Evolutionary conservation across 2,797 vertebrate species (phyloP), one percentile per base, ranked within the genome.

Genomic region (Bufotes viridis): DNA sequence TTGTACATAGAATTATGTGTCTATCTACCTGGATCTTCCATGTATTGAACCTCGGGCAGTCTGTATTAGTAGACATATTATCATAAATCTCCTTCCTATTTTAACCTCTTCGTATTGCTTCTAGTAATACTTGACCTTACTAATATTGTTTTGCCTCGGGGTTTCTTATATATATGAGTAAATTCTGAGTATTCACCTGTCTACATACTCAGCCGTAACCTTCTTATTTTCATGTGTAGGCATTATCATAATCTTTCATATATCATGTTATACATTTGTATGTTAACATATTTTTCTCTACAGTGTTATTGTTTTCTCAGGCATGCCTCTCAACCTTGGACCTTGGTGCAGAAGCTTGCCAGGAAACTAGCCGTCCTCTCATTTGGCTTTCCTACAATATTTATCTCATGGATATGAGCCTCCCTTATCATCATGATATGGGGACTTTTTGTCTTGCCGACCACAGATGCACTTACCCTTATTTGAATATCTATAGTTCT

Each of bases 181-280:
- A 74, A 29, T 69, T 29, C 26, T 29, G 5, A 74, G 70, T 17
- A 51, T 76, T 76, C 53, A 53, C 53, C 49, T 76, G 11, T 51
- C 12, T 51, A 51, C 72, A 76, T 76, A 53, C 2, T 8, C 42
- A 74, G 22, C 0, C 20, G 22, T 12, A 22, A 51, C 2, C 70
- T 49, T 42, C 49, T 6, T 51, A n/a, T 76, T 53, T 53, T 76
- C 20, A 53, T 76, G 22, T 76, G 49, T 53, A 5, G 6, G 3
- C 14, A 76, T 76, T 76, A n/a, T 76, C 20, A 76, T 76, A 76
- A 76, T 76, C 12, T 13, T 76, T 76, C 42, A 76, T 53, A 76
- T 76, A 76, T 53, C 53, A 76, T 13, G 10, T 3, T 72, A 17
- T 53, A 53, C 17, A 74, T 22, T 74, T 34, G 34, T 53, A n/a